A percentile compares a stretch with the other conserved stretches of the same genome.
phyloP scores from a whole-genome alignment of 2,113 vertebrate species.

The Nibea coibor region DNA sequence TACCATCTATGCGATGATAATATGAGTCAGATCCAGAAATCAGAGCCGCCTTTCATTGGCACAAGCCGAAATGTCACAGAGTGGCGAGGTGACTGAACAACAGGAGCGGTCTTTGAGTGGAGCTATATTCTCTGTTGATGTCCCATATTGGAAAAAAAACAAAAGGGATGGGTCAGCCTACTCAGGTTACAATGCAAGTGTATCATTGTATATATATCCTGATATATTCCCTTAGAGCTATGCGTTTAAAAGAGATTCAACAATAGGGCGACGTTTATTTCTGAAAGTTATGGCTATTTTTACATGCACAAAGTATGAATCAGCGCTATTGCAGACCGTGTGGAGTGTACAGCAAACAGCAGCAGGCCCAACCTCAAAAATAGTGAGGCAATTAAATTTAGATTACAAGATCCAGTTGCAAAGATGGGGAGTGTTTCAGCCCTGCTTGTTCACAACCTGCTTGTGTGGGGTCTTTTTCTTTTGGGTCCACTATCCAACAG shows the following conservation, averaged over 20 bases:
- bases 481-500: constrained; percentile 12
- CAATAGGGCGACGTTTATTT: neutral
- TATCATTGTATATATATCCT: neutral
- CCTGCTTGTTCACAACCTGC: neutral
- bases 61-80: constrained; percentile 48
- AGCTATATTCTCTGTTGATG: constrained; percentile 62
- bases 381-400: constrained; percentile 77
- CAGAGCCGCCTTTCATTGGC: constrained; percentile 24
- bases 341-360: constrained; percentile 14
- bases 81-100: constrained; percentile 43
- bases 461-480: constrained; percentile 13
- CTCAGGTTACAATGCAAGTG: constrained; percentile 73
- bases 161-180: constrained; percentile 78
- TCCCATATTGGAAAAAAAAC: constrained; percentile 63
- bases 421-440: neutral
- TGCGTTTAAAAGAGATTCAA: neutral
- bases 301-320: constrained; percentile 67
- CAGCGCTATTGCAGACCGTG: constrained; percentile 48
- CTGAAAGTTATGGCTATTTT: constrained; percentile 39
- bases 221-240: neutral
- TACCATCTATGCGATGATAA: neutral
- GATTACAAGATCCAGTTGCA: constrained; percentile 69
- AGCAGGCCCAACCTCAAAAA: constrained; percentile 67
- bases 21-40: constrained; percentile 31
- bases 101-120: constrained; percentile 44